phyloP scores from a whole-genome alignment of 2,888 invertebrate species.

The Cecidostiba fungosa region DNA sequence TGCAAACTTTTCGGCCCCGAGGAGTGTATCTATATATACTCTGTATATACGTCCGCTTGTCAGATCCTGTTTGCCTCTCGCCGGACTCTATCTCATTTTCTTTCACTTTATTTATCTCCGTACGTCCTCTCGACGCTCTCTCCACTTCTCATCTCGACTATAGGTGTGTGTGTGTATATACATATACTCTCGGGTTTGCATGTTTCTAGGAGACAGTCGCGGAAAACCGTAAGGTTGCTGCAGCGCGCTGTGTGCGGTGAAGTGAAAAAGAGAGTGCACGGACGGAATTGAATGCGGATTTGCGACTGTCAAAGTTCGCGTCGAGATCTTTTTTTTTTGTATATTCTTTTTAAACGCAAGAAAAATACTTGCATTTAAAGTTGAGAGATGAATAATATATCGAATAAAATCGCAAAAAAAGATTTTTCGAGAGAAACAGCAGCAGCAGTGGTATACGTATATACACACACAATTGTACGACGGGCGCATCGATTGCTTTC shows the following conservation, averaged over 20 bases:
- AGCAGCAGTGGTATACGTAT: neutral
- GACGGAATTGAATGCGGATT: constrained; percentile 38
- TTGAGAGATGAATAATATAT: too few relatives aligned
- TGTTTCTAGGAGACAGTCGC: constrained; percentile 15
- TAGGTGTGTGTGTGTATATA: neutral
- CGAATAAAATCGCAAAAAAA: neutral
- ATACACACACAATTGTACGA: neutral
- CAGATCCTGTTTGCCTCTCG: constrained; percentile 29
- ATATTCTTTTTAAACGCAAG: too few relatives aligned
- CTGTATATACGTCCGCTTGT: constrained; percentile 8
- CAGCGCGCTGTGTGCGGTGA: too few relatives aligned
- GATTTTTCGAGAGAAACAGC: neutral
- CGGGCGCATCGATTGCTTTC: constrained; percentile 28
- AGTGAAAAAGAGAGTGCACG: neutral
- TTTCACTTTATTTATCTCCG: constrained; percentile 50
- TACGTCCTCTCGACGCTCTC: neutral
- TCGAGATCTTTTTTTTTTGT: too few relatives aligned
- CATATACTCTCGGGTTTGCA: neutral
- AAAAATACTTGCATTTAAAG: too few relatives aligned
- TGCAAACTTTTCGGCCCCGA: constrained; percentile 52
- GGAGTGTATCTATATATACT: neutral
- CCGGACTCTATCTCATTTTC: constrained; percentile 33
- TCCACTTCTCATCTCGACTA: neutral
- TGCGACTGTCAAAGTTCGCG: too few relatives aligned
- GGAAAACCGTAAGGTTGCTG: neutral